Base-by-base conservation (phyloP, 2,797 vertebrate genomes). In the Bovichtus variegatus region DNA sequence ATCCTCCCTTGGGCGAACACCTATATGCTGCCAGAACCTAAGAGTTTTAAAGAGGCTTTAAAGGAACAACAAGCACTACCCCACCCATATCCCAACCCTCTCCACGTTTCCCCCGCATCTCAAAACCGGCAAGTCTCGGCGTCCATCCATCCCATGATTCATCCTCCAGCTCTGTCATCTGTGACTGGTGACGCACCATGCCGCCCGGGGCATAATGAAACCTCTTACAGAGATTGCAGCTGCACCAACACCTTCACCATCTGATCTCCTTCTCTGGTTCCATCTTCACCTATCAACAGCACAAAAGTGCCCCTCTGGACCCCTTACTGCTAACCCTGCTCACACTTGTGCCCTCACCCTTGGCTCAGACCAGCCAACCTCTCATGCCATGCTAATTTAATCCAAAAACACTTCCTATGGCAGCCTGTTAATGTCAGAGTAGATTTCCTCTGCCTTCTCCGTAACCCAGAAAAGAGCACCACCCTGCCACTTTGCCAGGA, bases 341-440 rank as follows among this genome's bases (percentile, higher is more conserved):
- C 72, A 55, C 83, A 80, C 84, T 67, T 59, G 76, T 84, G 84
- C 84, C 81, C 76, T 76, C 72, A 78, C 65, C 81, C 74, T 53
- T 55, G 69, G 68, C 85, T 79, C 73, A 47, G 76, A 61, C 71
- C 76, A 58, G 82, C 71, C 81, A 81, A 65, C 82, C 78, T 75
- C 90, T 90, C 77, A 86, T 90, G 84, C 88, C 93, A 93, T 87
- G 89, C 91, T 93, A 93, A 94, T 95, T 94, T 95, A 94, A 95
- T 95, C 95, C 94, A 95, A 94, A 92, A 95, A 95, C 92, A 95
- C 95, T 95, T 95, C 95, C 95, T 93, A 94, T 92, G 85, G 95
- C 95, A 95, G 94, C 92, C 94, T 95, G 94, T 96, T 94, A 95
- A 95, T 92, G 94, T 96, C 95, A 95, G 84, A 91, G 86, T 92